Conservation (phyloP, 2,888 invertebrate genomes). For the Hypolimnas misippus region DNA sequence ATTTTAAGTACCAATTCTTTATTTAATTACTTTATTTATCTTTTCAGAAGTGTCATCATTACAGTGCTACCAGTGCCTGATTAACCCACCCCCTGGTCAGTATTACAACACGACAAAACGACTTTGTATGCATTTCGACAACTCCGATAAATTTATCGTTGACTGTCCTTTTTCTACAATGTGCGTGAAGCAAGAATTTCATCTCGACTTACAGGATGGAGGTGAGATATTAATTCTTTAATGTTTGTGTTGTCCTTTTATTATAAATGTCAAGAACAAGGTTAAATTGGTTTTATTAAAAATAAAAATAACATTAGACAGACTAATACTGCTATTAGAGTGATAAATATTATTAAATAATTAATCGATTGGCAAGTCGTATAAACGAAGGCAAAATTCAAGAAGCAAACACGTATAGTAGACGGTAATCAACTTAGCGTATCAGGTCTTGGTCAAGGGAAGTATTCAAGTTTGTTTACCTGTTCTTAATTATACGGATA, state of each 20-base stretch:
- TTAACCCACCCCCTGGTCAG: constrained; percentile 84
- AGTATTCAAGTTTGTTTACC: constrained; percentile 5
- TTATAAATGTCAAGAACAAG: neutral
- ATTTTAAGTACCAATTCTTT: too few relatives aligned
- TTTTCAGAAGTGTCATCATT: constrained; percentile 78
- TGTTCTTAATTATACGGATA: neutral
- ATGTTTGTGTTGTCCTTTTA: neutral
- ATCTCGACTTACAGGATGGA: constrained; percentile 87
- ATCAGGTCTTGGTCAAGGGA: constrained; percentile 19
- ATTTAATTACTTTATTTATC: too few relatives aligned
- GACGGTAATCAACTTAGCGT: neutral
- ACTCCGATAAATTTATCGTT: constrained; percentile 87
- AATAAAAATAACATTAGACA: neutral
- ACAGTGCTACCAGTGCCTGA: constrained; percentile 89
- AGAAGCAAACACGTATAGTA: constrained; percentile 12
- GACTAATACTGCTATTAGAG: neutral
- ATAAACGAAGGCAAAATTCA: constrained; percentile 9
- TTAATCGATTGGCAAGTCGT: neutral
- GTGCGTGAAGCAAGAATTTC: constrained; percentile 90
- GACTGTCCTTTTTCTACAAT: constrained; percentile 92
- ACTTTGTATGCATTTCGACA: constrained; percentile 90
- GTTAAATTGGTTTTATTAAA: neutral
- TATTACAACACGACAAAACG: constrained; percentile 85
- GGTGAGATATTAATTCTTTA: constrained; percentile 74
- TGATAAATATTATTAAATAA: neutral